Evolutionary conservation across 2,888 invertebrate genomes (phyloP), one percentile per base, ranked within the genome.

Genomic region (Cantharis rufa): DNA sequence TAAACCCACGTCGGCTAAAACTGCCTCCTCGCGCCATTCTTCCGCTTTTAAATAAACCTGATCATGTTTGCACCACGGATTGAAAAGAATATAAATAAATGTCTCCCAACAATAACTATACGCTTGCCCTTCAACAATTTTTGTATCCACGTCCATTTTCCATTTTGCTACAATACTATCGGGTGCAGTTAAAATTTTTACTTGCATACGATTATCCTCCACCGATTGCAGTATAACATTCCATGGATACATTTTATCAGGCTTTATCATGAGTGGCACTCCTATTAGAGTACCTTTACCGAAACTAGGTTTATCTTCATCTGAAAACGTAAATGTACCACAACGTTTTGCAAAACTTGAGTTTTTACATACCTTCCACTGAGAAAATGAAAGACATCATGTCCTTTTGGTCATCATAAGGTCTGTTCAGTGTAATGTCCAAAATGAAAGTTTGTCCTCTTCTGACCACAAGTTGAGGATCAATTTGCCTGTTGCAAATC

Each of bases 381-480:
- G 93, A 93, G 85, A 97, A 96, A 75, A 96, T 94, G 82, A 97
- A 93, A 62, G 95, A 95, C 66, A 97, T 90, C 9, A 94, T 95
- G 88, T 97, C 97, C 84, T 89, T 92, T 15, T 90, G 90, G 16
- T 92, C 91, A 83, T 94, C 92, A 86, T 93, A 97, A 13, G 93
- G 91, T 70, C 96, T 91, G 84, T 93, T 95, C 76, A 96, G 91
- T 13, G 91, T 90, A 73, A 97, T 89, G 82, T 93, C 92, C 66
- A 95, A 86, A 84, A 90, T 90, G 88, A 98, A 97, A 21, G 93
- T 89, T 87, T 96, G 95, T 9, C 97, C 97, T 80, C 97, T 90
- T 78, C 97, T 90, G 9, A 97, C 91, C 0, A 98, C 94, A 69
- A 96, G 90, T 80, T 93, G 91, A 68, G 92, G 91, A 62, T 87